Evolutionary conservation across 2,797 vertebrate species (phyloP), one percentile per base, ranked within the genome.

Genomic region (Cichlasoma orientale): DNA sequence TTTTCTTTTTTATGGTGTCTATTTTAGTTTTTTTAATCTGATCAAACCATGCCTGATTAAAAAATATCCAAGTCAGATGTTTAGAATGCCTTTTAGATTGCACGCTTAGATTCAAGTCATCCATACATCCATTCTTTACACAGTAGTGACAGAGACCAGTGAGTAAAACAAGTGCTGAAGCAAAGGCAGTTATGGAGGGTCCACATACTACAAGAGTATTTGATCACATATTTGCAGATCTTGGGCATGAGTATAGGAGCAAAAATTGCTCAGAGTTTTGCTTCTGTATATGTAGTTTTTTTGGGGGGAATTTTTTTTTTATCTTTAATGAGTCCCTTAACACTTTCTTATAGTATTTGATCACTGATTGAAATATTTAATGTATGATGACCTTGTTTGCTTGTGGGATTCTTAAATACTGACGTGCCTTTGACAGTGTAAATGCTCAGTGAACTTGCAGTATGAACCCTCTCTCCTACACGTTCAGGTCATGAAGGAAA

Each of bases 121-220:
- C 90, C 92, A 92, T 86, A 92, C 83, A 90, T 86, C 85, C 88
- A 78, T 77, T 82, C 14, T 58, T 55, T 31, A 47, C 9, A 71
- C 19, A 77, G 27, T 47, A 84, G 72, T 19, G 83, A 78, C 25
- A 75, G 55, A 83, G 79, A 77, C 21, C 74, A 79, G 56, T 50
- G 25, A 82, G 73, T 79, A 41, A 72, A 33, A 78, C 7, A 47
- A 78, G 47, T 19, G 23, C 54, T 59, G 47, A 53, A 59, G 33
- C 59, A 54, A 50, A 36, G 44, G n/a, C 10, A 58, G 23, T 33
- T 27, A 19, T 50, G n/a, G 69, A 79, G 75, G 75, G 82, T 70
- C 89, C 68, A 72, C 89, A 87, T 82, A 81, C 85, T 85, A 66
- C 91, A 94, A 91, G 90, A 92, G 88, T 86, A 56, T 58, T 18